Conservation (phyloP, 2,797 vertebrate genomes). For the Chromis chromis region DNA sequence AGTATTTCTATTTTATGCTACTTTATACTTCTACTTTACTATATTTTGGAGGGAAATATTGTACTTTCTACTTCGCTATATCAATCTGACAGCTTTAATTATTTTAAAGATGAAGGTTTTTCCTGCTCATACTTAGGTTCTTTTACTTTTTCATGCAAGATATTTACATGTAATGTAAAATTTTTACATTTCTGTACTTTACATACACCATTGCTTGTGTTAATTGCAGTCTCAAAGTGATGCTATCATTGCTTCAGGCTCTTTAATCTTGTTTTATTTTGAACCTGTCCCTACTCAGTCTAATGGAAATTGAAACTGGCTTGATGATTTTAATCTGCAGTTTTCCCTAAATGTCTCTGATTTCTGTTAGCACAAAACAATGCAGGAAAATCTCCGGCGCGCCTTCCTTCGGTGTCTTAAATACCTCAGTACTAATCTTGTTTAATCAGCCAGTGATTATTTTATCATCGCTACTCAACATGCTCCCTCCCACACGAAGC, state of each 20-base stretch:
- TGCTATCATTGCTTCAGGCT: background rate
- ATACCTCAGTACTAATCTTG: slow-evolving; percentile 49
- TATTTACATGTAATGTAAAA: too few species aligned
- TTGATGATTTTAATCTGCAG: background rate
- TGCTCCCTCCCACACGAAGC: slow-evolving; percentile 27
- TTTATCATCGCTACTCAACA: slow-evolving; percentile 47
- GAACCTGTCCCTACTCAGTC: background rate
- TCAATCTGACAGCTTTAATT: too few species aligned
- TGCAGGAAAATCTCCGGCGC: slow-evolving; percentile 4
- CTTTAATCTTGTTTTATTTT: background rate
- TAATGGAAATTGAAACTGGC: background rate
- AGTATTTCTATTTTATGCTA: too few species aligned
- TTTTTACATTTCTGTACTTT: too few species aligned
- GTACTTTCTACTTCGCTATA: too few species aligned
- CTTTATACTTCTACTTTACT: too few species aligned
- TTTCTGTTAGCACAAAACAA: slow-evolving; percentile 25
- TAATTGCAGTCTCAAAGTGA: background rate
- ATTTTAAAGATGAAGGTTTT: too few species aligned
- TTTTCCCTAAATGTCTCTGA: slow-evolving; percentile 32
- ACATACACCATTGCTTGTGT: too few species aligned
- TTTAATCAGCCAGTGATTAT: slow-evolving; percentile 57
- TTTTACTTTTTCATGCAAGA: too few species aligned
- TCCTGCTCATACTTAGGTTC: too few species aligned
- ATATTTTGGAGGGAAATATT: too few species aligned
- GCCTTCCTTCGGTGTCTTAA: slow-evolving; percentile 52